Conservation (phyloP, 1,140 invertebrate species). For the Macrobrachium nipponense region DNA sequence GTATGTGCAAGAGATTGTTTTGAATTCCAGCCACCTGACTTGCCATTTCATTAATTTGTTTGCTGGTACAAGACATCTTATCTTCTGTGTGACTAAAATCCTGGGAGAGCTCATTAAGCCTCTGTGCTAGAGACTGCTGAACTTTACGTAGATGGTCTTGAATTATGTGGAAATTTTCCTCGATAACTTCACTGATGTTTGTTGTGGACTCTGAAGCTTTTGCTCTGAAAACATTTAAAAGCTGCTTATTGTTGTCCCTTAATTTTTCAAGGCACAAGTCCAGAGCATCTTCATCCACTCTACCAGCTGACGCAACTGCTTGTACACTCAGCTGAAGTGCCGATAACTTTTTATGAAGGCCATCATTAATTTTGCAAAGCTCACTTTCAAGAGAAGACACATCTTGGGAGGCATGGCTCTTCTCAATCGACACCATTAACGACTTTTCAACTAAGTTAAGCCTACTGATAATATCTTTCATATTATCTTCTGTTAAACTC, state of each 20-base stretch:
- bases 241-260: slow-evolving; percentile 36
- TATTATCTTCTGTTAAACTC: slow-evolving; percentile 20
- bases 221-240: slow-evolving; percentile 12
- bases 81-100: slow-evolving; percentile 35
- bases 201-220: slow-evolving; percentile 31
- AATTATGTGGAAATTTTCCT: slow-evolving; percentile 52
- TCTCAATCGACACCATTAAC: slow-evolving; percentile 1
- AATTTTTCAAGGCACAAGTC: slow-evolving; percentile 23
- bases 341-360: slow-evolving; percentile 26
- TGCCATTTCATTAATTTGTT: slow-evolving; percentile 38
- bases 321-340: slow-evolving; percentile 14
- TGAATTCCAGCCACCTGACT: slow-evolving; percentile 39
- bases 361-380: slow-evolving; percentile 12
- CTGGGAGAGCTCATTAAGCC: slow-evolving; percentile 44
- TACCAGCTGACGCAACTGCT: background rate
- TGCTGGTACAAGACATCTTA: slow-evolving; percentile 26
- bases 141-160: slow-evolving; percentile 37
- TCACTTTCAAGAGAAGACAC: slow-evolving; percentile 30
- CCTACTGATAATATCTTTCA: slow-evolving; percentile 26
- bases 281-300: slow-evolving; percentile 7
- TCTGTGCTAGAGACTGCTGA: slow-evolving; percentile 39
- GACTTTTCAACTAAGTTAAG: slow-evolving; percentile 39
- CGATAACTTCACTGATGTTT: slow-evolving; percentile 41
- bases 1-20: slow-evolving; percentile 16
- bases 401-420: slow-evolving; percentile 13